A percentile compares a stretch with the other conserved stretches of the same genome.
Conservation (phyloP, 2,113 vertebrate species). For the Vimba vimba region DNA sequence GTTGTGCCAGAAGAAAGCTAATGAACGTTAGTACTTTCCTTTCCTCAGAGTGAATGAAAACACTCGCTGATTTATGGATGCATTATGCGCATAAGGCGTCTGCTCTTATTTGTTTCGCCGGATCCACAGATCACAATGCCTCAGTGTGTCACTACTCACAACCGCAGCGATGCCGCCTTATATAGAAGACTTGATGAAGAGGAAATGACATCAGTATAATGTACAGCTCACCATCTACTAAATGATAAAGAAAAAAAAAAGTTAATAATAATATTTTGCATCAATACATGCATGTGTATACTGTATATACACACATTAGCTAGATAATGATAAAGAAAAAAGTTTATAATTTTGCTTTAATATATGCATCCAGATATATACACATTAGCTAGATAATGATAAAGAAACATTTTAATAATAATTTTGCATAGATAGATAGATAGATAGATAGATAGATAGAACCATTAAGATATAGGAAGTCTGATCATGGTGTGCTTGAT, state of each 20-base stretch:
- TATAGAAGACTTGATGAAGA: constrained; percentile 56
- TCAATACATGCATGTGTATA: background rate
- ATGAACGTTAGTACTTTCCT: background rate
- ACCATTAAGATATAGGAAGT: too few relatives aligned
- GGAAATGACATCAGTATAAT: constrained; percentile 74
- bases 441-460: too few relatives aligned
- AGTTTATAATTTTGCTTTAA: too few relatives aligned
- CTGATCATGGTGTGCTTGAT: background rate
- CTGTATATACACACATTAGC: too few relatives aligned
- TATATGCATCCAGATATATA: too few relatives aligned
- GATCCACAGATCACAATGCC: constrained; percentile 51
- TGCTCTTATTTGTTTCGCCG: constrained; percentile 64
- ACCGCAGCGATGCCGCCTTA: constrained; percentile 58
- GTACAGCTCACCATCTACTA: background rate
- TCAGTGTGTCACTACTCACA: constrained; percentile 48
- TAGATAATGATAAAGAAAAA: too few relatives aligned
- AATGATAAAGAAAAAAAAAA: background rate
- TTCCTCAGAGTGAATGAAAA: constrained; percentile 47
- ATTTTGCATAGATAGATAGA: too few relatives aligned
- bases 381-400: too few relatives aligned
- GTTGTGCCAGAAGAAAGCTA: background rate
- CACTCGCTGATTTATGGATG: constrained; percentile 52
- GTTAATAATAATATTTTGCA: background rate
- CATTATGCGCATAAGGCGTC: constrained; percentile 63
- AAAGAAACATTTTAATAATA: too few relatives aligned